Evolutionary conservation across 2,113 vertebrate genomes (phyloP), one percentile per base, ranked within the genome.

Genomic region (Poecilia latipinna): DNA sequence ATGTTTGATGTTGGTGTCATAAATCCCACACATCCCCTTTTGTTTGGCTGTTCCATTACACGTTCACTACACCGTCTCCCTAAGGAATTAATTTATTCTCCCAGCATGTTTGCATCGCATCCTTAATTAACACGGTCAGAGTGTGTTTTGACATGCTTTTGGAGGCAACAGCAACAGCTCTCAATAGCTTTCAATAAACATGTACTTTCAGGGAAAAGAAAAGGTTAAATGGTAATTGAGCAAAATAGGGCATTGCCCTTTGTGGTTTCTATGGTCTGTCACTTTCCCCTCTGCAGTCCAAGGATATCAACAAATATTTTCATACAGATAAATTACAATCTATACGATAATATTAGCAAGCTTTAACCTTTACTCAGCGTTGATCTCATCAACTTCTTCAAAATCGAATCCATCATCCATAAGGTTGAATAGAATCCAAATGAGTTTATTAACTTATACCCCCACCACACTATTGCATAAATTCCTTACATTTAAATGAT

Each of bases 1-100:
- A 86, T 82, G 82, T 88, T 90, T 89, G 85, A 89, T 90, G 80
- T 88, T 82, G 83, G 68, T 7, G 4, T 54, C 10, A 26, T 72
- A 84, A 90, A 86, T 78, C 77, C 66, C 42, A 57, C 61, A n/a
- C n/a, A 19, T 72, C 75, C 79, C 22, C 82, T 68, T 86, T 89
- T 87, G 86, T 88, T 86, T 84, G 8, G 78, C 77, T 78, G 62
- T 89, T 87, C 87, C 65, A 74, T 82, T 73, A 73, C 83, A 65
- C 77, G 77, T 81, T 71, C 17, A 10, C 65, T 51, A 68, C 79
- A 70, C 39, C 32, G 39, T 15, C 69, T 74, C 83, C 81, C 74
- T 15, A 32, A 75, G 81, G 80, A 84, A 87, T 85, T 82, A 60
- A 86, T 90, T 90, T 72, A 77, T 73, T 62, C 79, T 79, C 78